Conservation (phyloP, 2,797 vertebrate species). For the Hippocampus kuda region DNA sequence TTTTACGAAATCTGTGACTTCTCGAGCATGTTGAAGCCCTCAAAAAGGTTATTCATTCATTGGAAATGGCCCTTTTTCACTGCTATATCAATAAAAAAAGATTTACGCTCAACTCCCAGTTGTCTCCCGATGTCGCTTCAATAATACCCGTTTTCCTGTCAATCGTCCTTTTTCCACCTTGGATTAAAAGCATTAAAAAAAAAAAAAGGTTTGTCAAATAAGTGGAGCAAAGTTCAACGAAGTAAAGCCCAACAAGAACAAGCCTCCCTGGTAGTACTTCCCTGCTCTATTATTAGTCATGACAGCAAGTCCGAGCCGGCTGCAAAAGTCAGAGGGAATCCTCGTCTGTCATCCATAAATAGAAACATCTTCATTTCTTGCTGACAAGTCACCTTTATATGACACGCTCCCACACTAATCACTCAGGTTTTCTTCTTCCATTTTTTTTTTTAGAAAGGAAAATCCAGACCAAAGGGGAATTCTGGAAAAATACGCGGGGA, state of each 20-base stretch:
- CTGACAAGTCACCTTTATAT: neutral
- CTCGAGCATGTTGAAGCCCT: too few species aligned
- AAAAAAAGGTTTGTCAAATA: neutral
- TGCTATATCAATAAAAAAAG: neutral
- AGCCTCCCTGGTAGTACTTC: constrained; percentile 17
- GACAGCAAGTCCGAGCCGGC: constrained; percentile 16
- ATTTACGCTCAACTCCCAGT: neutral
- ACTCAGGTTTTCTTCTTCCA: neutral
- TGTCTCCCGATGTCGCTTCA: neutral
- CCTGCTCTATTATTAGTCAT: constrained; percentile 44
- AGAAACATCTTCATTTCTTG: constrained; percentile 11
- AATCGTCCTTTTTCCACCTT: too few species aligned
- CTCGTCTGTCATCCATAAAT: constrained; percentile 33
- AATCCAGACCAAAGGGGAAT: neutral
- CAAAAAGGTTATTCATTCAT: neutral
- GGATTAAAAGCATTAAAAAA: neutral
- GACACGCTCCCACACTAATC: neutral
- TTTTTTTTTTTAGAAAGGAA: neutral
- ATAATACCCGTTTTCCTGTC: neutral
- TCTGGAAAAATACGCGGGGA: neutral
- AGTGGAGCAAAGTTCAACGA: neutral
- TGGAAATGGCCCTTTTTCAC: neutral
- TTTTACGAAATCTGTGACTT: too few species aligned
- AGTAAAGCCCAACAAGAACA: neutral
- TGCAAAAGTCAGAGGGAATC: constrained; percentile 45